A percentile compares a stretch with the other conserved stretches of the same genome.
phyloP scores from a whole-genome alignment of 2,113 vertebrate genomes.

The Ploceus nigricollis region DNA sequence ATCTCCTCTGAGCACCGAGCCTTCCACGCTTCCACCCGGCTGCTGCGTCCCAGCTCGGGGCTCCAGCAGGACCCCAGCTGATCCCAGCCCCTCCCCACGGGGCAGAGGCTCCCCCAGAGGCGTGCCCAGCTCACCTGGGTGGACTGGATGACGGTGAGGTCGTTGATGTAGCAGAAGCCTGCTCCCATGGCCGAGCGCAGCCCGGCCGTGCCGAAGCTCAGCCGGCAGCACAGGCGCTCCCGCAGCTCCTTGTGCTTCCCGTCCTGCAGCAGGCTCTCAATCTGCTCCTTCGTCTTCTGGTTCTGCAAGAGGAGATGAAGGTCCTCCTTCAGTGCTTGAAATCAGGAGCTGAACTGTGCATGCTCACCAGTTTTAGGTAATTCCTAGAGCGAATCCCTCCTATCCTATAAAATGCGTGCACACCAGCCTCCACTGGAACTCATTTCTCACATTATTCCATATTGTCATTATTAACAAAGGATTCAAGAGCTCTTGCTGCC shows the following conservation, averaged over 20 bases:
- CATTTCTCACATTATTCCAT: neutral
- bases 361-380: fast-evolving
- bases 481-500: neutral
- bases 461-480: neutral
- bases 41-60: neutral
- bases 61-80: fast-evolving
- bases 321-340: neutral
- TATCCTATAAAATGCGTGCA: fast-evolving
- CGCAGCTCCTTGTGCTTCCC: conserved; percentile 78
- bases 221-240: conserved; percentile 80
- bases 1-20: neutral
- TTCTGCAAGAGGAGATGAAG: conserved; percentile 71
- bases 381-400: too few relatives aligned
- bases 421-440: fast-evolving
- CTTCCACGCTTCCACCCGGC: fast-evolving
- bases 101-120: fast-evolving
- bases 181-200: conserved; percentile 92
- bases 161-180: conserved; percentile 91
- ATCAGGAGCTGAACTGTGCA: fast-evolving
- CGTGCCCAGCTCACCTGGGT: conserved; percentile 77
- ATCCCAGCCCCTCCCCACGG: too few relatives aligned
- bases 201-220: conserved; percentile 91
- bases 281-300: conserved; percentile 81
- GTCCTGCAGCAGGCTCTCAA: conserved; percentile 76
- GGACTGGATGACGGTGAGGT: conserved; percentile 93